Evolutionary conservation across 2,888 invertebrate genomes (phyloP), one percentile per base, ranked within the genome.

Genomic region (Trachelus iudaicus): DNA sequence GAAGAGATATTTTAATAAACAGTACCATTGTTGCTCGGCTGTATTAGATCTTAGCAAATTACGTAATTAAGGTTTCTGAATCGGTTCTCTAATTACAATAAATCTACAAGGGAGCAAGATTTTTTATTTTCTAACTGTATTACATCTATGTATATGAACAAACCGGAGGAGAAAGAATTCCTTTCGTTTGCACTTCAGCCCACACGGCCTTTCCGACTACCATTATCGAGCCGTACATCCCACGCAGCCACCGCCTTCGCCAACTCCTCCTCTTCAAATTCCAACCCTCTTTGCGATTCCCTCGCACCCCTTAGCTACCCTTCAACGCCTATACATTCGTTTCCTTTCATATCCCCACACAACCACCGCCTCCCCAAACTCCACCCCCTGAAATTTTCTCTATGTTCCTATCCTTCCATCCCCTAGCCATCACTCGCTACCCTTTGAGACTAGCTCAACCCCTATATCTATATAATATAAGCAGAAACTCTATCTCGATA

Each of bases 191-290:
- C 35, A 74, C 30, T 23, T 34, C 30, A 30, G 30, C 74, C 34
- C 34, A 74, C 30, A 23, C 75, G 76, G 69, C 69, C 75, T 56
- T 75, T 31, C 30, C 79, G 79, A 71, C 71, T 34, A 33, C 79
- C 81, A 81, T 88, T 89, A 89, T 90, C 85, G 89, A 90, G 84
- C 89, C 78, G 85, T 81, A 77, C 88, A 81, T 83, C 88, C 88
- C 85, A 89, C 89, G 87, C 87, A 82, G 78, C 79, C 82, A 83
- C 83, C 85, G 78, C 84, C 86, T 84, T 85, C 84, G 81, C 84
- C 82, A 81, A 81, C 79, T 77, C 40, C 73, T 40, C 77, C 68
- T 78, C 74, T 40, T 56, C 15, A 9, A 56, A 56, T 56, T 56
- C 56, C 23, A 56, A 23, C 56, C 56, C 83, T 80, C 73, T 75